Evolutionary conservation across 2,797 vertebrate genomes (phyloP), one percentile per base, ranked within the genome.

Genomic region (Odontamblyopus lacepedii): DNA sequence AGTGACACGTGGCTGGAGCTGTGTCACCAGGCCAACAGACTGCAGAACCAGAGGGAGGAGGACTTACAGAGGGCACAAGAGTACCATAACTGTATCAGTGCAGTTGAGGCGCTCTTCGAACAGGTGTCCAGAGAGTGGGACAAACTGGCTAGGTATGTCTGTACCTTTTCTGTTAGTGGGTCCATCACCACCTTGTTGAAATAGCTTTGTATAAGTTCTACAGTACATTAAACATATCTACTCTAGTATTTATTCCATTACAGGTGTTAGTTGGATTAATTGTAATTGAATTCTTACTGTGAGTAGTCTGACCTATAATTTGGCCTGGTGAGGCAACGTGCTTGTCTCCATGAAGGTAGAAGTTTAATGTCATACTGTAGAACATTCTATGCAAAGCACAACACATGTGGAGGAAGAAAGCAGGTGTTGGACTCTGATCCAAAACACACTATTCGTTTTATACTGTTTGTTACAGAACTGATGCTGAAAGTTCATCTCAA

Each of bases 91-190:
- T 91, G 93, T 6, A 94, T 98, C 78, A 91, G 87, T 51, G 88
- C 94, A 0, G 94, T 97, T 41, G 97, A 99, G 86, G 89, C 82
- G 27, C 94, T 97, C 82, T 95, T 99, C 75, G 96, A 98, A 84
- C 95, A 96, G 64, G 95, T 97, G 85, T 97, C 96, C 68, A 96
- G 95, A 67, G 96, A 98, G 83, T 99, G 97, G 97, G 97, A 99
- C 90, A 96, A 95, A 81, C 88, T 99, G 77, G 96, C 96, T 88
- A 98, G 98, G 98, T 98, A 70, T 15, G 84, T 81, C 59, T 77
- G 7, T 41, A 18, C 65, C 7, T 38, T 38, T 38, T 38, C 35
- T 2, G 8, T 15, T 48, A 4, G 13, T 18, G 51, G 1, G 18
- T n/a, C 16, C 6, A 16, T 9, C 5, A 53, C 51, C 18, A 18